Evolutionary conservation across 2,888 invertebrate species (phyloP), one percentile per base, ranked within the genome.

Genomic region (Oligia strigilis): DNA sequence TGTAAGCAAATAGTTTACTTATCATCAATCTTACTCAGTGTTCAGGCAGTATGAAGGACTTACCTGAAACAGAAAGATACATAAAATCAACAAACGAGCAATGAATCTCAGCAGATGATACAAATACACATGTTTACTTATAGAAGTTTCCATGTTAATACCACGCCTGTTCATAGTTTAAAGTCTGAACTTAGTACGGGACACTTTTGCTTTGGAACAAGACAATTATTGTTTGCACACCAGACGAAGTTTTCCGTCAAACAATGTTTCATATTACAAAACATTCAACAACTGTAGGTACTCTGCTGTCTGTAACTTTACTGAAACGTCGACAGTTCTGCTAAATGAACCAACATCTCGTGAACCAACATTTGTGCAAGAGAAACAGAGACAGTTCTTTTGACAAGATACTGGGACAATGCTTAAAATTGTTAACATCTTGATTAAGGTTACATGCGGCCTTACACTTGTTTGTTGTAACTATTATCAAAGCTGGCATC

Each of bases 221-320:
- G 88, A 88, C 88, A 86, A 83, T 88, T 80, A 92, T 87, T 95
- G 94, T 94, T 94, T 93, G 91, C 88, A 88, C 89, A 90, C 88
- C 84, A 89, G 86, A 88, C 91, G 90, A 92, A 92, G 92, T 92
- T 94, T 94, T 94, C 93, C 93, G 91, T 81, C 92, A 94, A 95
- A 94, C 94, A 94, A 90, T 85, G 93, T 92, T 92, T 92, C 92
- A 89, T 93, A 88, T 95, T 94, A 91, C 95, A 93, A 95, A 95
- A 95, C 94, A 95, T 90, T 86, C 83, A 90, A 86, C 89, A 90
- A 85, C 78, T 78, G 79, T 29, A 29, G 29, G 29, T 76, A 77
- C 83, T 74, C 62, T 66, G 74, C 79, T 40, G 81, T 72, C 86
- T 81, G 85, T 70, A 80, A 85, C 77, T 81, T 78, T 74, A 81